Percentiles rank a stretch among this genome's conserved stretches.
phyloP scores from a whole-genome alignment of 1,140 invertebrate genomes.

The Melitaea cinxia region DNA sequence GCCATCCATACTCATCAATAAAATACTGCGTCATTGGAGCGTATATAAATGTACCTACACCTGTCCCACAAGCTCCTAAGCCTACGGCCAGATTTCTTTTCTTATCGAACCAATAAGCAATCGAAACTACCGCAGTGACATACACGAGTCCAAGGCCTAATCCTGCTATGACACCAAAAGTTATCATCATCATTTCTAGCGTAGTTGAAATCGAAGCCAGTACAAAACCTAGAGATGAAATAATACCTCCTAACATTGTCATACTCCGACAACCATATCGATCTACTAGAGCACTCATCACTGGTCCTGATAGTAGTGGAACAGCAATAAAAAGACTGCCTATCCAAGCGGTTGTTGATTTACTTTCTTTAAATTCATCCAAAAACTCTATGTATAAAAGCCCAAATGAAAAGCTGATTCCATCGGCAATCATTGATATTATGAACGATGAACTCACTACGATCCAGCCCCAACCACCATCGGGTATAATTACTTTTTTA shows the following conservation, averaged over 20 bases:
- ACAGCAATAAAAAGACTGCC: slow-evolving; percentile 94
- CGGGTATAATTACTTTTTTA: slow-evolving; percentile 83
- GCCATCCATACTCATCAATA: slow-evolving; percentile 91
- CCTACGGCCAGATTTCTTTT: slow-evolving; percentile 95
- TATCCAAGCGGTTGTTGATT: slow-evolving; percentile 93
- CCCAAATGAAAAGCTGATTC: slow-evolving; percentile 96
- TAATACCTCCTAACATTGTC: slow-evolving; percentile 89
- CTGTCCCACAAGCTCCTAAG: slow-evolving; percentile 94
- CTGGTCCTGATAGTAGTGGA: slow-evolving; percentile 92
- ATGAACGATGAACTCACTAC: slow-evolving; percentile 92
- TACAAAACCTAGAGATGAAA: slow-evolving; percentile 91
- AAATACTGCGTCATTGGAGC: slow-evolving; percentile 90
- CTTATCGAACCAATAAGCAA: slow-evolving; percentile 98
- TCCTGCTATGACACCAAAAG: slow-evolving; percentile 93
- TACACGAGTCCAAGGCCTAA: slow-evolving; percentile 93
- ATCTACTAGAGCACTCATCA: slow-evolving; percentile 93
- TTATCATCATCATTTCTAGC: slow-evolving; percentile 90
- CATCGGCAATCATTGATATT: slow-evolving; percentile 97
- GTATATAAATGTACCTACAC: slow-evolving; percentile 92
- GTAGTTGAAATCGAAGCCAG: slow-evolving; percentile 88
- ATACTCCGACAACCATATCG: slow-evolving; percentile 93
- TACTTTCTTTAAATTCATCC: slow-evolving; percentile 90
- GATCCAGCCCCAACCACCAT: slow-evolving; percentile 93
- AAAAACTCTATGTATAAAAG: slow-evolving; percentile 93
- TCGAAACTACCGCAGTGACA: slow-evolving; percentile 94